phyloP scores from a whole-genome alignment of 2,888 invertebrate genomes.

The Spodoptera littoralis region DNA sequence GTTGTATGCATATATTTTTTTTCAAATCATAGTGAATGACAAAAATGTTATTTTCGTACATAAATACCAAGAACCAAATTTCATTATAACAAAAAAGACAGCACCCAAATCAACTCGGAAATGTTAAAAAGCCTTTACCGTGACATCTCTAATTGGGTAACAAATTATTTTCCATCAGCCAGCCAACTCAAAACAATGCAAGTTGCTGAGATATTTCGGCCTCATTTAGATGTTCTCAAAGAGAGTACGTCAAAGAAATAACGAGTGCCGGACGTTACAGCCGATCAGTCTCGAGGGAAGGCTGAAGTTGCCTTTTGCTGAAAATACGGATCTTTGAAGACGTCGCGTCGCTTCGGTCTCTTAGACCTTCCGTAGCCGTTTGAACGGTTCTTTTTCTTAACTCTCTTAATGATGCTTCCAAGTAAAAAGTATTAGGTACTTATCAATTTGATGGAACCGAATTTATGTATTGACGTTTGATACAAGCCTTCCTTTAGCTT shows the following conservation, averaged over 20 bases:
- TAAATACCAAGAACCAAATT: not conserved
- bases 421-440: slow-evolving; percentile 8
- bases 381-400: slow-evolving; percentile 33
- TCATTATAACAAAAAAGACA: slow-evolving; percentile 1
- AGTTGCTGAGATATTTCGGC: slow-evolving; percentile 58
- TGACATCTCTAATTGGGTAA: slow-evolving; percentile 45
- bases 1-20: too few relatives aligned
- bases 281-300: slow-evolving; percentile 60
- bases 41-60: too few relatives aligned
- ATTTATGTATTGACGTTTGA: not conserved
- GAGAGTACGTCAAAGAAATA: slow-evolving; percentile 69
- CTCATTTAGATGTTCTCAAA: slow-evolving; percentile 65
- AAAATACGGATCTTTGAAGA: slow-evolving; percentile 47
- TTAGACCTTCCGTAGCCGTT: slow-evolving; percentile 32
- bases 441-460: not conserved
- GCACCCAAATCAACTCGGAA: slow-evolving; percentile 10
- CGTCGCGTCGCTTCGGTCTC: slow-evolving; percentile 29
- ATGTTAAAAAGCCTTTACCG: slow-evolving; percentile 17
- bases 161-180: slow-evolving; percentile 47
- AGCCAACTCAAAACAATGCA: slow-evolving; percentile 55
- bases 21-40: too few relatives aligned
- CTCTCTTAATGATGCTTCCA: slow-evolving; percentile 24
- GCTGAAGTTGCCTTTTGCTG: slow-evolving; percentile 55
- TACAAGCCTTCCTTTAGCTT: too few relatives aligned
- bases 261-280: slow-evolving; percentile 68